A percentile compares a stretch with the other conserved stretches of the same genome.
Evolutionary conservation across 2,797 vertebrate species (phyloP).

Genomic region (Philypnodon macrostomus): DNA sequence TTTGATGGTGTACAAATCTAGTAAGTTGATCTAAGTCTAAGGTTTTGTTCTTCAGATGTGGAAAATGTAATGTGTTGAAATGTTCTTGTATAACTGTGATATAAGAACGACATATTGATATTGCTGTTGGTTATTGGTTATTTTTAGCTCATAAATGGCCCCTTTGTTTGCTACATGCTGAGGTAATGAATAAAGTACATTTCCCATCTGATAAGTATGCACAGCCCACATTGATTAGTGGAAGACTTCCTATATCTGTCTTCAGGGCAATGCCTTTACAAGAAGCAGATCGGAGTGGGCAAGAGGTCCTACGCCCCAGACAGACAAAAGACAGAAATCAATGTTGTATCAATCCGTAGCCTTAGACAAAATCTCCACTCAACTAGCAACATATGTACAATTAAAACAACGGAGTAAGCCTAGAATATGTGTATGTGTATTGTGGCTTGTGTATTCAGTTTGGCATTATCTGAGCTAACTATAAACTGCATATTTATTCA

Average conservation of each 20-base stretch:
- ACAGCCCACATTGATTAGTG: slow-evolving; percentile 13
- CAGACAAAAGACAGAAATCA: slow-evolving; percentile 20
- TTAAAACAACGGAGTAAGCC: not conserved
- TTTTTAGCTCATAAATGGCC: slow-evolving; percentile 10
- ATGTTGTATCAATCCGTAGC: not conserved
- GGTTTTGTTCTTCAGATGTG: too few relatives aligned
- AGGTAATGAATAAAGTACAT: slow-evolving; percentile 1
- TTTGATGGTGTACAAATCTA: too few relatives aligned
- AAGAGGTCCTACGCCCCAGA: slow-evolving; percentile 8
- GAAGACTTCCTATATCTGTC: slow-evolving; percentile 18
- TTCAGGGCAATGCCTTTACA: slow-evolving; percentile 19
- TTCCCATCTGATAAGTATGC: slow-evolving; percentile 11
- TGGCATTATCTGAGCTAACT: too few relatives aligned
- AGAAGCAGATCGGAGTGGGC: slow-evolving; percentile 11
- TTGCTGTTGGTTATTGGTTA: too few relatives aligned
- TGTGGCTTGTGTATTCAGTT: too few relatives aligned
- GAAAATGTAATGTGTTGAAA: too few relatives aligned
- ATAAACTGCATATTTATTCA: too few relatives aligned
- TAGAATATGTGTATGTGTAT: too few relatives aligned
- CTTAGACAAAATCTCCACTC: not conserved
- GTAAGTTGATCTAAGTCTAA: too few relatives aligned
- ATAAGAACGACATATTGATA: too few relatives aligned
- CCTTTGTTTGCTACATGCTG: slow-evolving; percentile 8
- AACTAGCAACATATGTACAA: not conserved
- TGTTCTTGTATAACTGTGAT: too few relatives aligned